Base-by-base conservation (phyloP, 37 sponge, comb jelly and placozoan species). In the Diacarnus erythraeanus region DNA sequence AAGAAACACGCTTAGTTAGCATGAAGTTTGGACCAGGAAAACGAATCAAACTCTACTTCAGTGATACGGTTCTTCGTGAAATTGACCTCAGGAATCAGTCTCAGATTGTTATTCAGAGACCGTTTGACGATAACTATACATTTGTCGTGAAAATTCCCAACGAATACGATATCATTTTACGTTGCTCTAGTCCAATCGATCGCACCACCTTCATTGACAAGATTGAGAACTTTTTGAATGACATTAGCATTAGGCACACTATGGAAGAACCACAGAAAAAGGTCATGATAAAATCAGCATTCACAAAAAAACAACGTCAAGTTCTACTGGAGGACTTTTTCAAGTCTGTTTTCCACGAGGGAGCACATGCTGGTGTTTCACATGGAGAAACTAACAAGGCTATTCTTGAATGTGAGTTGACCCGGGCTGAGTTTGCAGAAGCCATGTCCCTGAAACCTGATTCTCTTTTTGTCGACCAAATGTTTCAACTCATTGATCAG, bases 381-480 rank as follows among this genome's bases (percentile, higher is more conserved):
- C 56, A 67, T 59, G 77, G 72, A 30, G 72, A 77, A 29, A 66
- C 66, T 18, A 76, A 74, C 1, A 74, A 33, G n/a, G 77, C 80
- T 21, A 71, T 92, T 25, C 71, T 92, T 26, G 83, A 80, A 15
- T 83, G 84, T 78, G 95, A 97, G 69, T 88, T 97, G 1, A 89
- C 93, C 39, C 84, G 85, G 18, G 75, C 69, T 4, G 98, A 97
- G 65, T 97, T 97, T 83, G 95, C 98, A 31, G 84, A 89, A 56
- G 92, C 93, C 44, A 90, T 97, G 91, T 93, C 93, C 26, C 77
- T 95, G 71, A 92, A 92, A 42, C 58, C 72, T 34, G 86, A 90
- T 61, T 92, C 95, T 18, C 78, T 90, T 54, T 97, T 97, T 75
- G 95, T 97, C 31, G 98, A 94, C 75, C 93, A 97, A 42, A 90